Conservation (phyloP, 2,888 invertebrate species). For the Glyphotaelius pellucidus region DNA sequence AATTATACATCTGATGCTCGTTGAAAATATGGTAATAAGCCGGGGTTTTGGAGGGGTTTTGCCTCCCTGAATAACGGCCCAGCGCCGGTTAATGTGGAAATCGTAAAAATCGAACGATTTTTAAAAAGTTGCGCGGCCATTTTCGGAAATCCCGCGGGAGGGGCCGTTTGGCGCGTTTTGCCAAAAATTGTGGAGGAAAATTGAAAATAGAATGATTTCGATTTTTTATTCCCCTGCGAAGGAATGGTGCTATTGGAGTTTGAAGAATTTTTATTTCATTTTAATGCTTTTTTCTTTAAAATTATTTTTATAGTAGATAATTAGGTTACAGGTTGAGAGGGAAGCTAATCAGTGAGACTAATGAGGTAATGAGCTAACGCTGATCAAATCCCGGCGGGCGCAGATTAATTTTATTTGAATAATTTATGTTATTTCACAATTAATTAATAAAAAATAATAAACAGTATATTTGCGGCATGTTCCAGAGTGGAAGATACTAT, state of each 20-base stretch:
- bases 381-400: no score
- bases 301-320: background rate
- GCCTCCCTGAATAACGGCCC: conserved; percentile 21
- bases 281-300: background rate
- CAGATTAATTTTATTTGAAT: no score
- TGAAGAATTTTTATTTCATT: background rate
- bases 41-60: conserved; percentile 22
- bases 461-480: no score
- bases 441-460: no score
- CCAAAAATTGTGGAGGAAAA: conserved; percentile 30
- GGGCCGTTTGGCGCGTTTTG: conserved; percentile 36
- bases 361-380: no score
- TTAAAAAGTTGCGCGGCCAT: conserved; percentile 50
- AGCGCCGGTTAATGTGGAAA: conserved; percentile 10
- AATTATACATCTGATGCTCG: conserved; percentile 65
- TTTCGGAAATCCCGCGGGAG: conserved; percentile 20
- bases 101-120: conserved; percentile 48
- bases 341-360: no score
- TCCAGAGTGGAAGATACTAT: no score
- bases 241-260: background rate
- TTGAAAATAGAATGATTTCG: conserved; percentile 32
- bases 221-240: background rate
- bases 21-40: conserved; percentile 65
- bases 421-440: no score
- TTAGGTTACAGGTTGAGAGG: background rate